Evolutionary conservation across 2,797 vertebrate genomes (phyloP).

Genomic region (Falco rusticolus): DNA sequence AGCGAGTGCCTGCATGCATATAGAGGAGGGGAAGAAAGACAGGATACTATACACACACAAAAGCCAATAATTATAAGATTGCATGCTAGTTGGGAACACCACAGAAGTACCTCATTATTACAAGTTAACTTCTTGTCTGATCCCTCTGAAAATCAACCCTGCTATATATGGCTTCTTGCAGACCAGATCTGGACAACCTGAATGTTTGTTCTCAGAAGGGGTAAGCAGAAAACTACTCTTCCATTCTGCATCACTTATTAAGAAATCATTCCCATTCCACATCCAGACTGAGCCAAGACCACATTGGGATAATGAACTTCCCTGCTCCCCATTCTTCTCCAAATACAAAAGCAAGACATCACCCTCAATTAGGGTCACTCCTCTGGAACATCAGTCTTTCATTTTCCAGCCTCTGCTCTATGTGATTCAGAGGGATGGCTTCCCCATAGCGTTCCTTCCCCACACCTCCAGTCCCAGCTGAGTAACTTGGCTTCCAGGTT

Average conservation of each 20-base stretch:
- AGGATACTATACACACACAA: background rate
- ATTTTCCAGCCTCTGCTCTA: background rate
- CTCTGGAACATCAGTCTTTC: background rate
- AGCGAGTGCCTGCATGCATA: slow-evolving; percentile 31
- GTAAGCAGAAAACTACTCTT: background rate
- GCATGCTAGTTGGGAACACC: background rate
- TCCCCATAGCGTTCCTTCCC: background rate
- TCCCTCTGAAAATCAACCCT: background rate
- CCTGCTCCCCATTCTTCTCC: background rate
- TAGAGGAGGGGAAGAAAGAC: background rate
- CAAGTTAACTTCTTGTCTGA: background rate
- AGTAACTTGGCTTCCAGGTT: background rate
- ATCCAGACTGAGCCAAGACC: background rate
- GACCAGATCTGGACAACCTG: background rate
- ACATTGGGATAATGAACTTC: background rate
- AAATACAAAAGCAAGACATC: background rate
- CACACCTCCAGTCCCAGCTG: background rate
- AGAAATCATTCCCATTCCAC: background rate
- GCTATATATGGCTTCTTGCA: background rate
- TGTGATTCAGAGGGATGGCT: background rate
- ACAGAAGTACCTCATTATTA: background rate
- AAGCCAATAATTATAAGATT: slow-evolving; percentile 35
- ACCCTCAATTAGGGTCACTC: background rate
- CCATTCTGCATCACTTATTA: background rate
- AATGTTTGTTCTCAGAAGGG: background rate